Base-by-base conservation (phyloP, 2,888 invertebrate genomes). In the Muscina levida region DNA sequence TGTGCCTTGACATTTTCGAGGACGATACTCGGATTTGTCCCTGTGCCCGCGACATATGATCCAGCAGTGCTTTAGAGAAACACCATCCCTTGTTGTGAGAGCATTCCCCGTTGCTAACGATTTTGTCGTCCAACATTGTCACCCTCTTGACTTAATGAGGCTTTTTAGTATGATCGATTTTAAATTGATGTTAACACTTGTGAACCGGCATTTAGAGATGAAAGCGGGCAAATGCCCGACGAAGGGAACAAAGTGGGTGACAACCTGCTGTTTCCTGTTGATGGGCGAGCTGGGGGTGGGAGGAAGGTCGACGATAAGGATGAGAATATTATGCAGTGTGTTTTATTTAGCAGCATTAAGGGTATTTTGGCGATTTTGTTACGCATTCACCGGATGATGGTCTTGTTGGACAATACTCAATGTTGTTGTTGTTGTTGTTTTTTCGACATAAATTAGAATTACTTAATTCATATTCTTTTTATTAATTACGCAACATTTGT, bases 111-210 rank as follows among this genome's bases (percentile, higher is more conserved):
- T 72, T n/a, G 42, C 42, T 62, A 8, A 31, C 31, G 3, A 31
- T 31, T 31, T 48, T 26, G 62, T 3, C 74, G 44, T 13, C 42
- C 24, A n/a, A 31, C 39, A 73, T 3, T 77, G 84, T 85, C 87
- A 85, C 86, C 87, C 87, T 87, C 87, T 87, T 87, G 87, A 86
- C 85, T 87, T 87, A 87, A 87, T 87, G 86, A 87, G 87, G 85
- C 85, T 85, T 87, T 86, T 87, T 81, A 77, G 75, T 79, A 74
- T 87, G 87, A 87, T 87, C 86, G 87, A 87, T 87, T 87, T 87
- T 87, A 86, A 87, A 87, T 87, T 87, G 87, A 86, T 87, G 87
- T 87, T 86, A 87, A 86, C 86, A 87, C 87, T 82, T 76, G 81
- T 65, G 56, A 74, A 73, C 51, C 59, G 74, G 67, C 72, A 75